phyloP scores from a whole-genome alignment of 2,113 vertebrate species.

The Rhinogobius similis region DNA sequence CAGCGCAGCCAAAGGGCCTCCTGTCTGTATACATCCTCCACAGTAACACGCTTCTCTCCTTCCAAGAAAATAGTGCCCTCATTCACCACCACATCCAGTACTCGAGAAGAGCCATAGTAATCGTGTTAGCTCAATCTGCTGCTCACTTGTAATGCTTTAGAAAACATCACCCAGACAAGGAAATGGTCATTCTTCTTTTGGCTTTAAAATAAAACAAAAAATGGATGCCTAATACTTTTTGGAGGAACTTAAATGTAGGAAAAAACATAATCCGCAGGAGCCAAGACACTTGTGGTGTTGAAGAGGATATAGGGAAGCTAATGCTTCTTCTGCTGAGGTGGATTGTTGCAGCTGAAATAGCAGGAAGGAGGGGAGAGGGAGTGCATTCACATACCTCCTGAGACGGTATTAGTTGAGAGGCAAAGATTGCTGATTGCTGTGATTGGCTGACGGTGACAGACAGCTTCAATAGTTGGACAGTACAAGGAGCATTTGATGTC shows the following conservation, averaged over 20 bases:
- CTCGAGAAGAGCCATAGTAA: constrained; percentile 39
- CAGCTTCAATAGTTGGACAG: too few species aligned
- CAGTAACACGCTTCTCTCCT: constrained; percentile 30
- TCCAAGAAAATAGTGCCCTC: constrained; percentile 46
- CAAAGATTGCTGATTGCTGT: too few species aligned
- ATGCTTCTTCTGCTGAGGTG: too few species aligned
- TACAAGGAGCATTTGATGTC: too few species aligned
- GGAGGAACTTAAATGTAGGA: neutral
- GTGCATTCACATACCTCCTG: too few species aligned
- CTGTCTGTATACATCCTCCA: constrained; percentile 26
- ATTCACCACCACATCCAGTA: constrained; percentile 48
- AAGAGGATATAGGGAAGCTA: neutral
- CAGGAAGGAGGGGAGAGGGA: too few species aligned
- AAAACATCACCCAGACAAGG: constrained; percentile 9
- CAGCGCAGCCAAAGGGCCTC: constrained; percentile 31
- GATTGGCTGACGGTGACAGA: too few species aligned
- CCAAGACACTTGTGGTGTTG: too few species aligned
- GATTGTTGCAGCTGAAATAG: too few species aligned
- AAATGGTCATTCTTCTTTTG: neutral
- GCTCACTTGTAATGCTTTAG: constrained; percentile 8
- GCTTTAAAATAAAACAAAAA: neutral
- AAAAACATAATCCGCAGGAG: too few species aligned
- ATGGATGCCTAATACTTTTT: too few species aligned
- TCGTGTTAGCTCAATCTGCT: constrained; percentile 30
- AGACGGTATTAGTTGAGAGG: too few species aligned